Evolutionary conservation across 2,113 vertebrate species (phyloP).

Genomic region (Actenoides lindsayi): DNA sequence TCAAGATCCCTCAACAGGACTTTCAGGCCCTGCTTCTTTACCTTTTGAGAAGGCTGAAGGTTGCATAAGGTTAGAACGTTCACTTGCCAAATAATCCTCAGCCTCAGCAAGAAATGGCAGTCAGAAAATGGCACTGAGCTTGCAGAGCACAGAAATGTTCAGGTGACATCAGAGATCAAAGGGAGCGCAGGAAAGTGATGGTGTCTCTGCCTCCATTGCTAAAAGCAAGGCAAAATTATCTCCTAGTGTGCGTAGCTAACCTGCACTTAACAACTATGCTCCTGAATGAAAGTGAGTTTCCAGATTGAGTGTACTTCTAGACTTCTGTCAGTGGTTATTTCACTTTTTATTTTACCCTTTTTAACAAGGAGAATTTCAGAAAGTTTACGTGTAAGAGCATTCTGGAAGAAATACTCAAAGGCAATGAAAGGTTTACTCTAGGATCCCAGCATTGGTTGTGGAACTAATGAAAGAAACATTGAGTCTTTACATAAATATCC

Average conservation of each 20-base stretch:
- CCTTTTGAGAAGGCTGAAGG: neutral
- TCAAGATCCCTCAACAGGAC: neutral
- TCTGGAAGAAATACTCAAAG: neutral
- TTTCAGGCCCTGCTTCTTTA: neutral
- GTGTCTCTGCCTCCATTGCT: neutral
- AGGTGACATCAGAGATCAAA: neutral
- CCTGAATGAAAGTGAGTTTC: neutral
- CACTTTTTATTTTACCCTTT: neutral
- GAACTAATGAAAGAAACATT: neutral
- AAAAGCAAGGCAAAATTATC: neutral
- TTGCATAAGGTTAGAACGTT: neutral
- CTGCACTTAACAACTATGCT: neutral
- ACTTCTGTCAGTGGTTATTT: neutral
- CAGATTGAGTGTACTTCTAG: neutral
- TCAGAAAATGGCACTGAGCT: neutral
- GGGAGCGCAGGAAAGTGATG: neutral
- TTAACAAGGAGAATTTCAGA: neutral
- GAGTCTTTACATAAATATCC: neutral
- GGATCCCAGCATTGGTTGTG: rapidly evolving
- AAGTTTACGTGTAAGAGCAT: neutral
- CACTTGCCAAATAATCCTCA: neutral
- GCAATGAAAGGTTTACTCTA: neutral
- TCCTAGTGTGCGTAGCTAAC: neutral
- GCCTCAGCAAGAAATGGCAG: neutral
- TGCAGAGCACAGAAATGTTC: neutral